Percentiles rank a stretch among this genome's conserved stretches.
Conservation (phyloP, 2,888 invertebrate genomes). For the Actias luna region DNA sequence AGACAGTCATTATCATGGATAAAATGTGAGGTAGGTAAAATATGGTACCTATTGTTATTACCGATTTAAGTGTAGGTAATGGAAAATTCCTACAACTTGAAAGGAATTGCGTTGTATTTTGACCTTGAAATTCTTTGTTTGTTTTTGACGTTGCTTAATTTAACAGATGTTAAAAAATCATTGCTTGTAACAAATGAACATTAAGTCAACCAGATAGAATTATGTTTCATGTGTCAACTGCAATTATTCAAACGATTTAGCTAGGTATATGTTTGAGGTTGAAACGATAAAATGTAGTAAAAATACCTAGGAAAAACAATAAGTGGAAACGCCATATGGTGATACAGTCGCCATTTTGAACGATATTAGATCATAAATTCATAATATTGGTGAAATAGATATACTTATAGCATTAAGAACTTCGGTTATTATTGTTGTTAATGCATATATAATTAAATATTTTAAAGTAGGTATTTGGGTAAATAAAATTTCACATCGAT, state of each 20-base stretch:
- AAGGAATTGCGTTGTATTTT: constrained; percentile 32
- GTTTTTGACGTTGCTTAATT: constrained; percentile 10
- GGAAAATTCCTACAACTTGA: constrained; percentile 8
- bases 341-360: background rate
- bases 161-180: background rate
- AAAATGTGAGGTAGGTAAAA: constrained; percentile 55
- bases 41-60: constrained; percentile 30
- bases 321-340: background rate
- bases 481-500: background rate
- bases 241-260: no score
- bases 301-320: background rate
- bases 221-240: no score
- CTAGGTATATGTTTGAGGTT: no score
- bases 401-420: background rate
- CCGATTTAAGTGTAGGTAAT: constrained; percentile 21
- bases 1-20: constrained; percentile 42
- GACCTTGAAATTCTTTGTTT: constrained; percentile 26
- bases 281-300: background rate
- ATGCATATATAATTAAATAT: no score
- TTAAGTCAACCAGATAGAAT: background rate
- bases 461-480: background rate
- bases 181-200: background rate
- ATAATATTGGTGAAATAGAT: background rate
- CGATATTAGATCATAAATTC: background rate
- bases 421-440: no score